phyloP scores from a whole-genome alignment of 2,113 vertebrate genomes.

The Tachycineta bicolor region DNA sequence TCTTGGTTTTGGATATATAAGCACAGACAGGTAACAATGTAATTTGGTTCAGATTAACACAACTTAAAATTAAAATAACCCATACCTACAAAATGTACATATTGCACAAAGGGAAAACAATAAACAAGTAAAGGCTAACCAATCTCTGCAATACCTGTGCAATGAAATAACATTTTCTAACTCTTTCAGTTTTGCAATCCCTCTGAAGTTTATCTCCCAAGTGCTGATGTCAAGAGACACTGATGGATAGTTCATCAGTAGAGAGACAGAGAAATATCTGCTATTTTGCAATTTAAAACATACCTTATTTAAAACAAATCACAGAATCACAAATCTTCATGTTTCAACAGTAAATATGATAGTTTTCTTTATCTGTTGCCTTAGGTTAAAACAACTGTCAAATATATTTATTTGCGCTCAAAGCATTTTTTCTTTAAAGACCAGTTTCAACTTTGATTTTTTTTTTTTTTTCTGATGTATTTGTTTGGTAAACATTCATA shows the following conservation, averaged over 20 bases:
- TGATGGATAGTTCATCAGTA: not conserved
- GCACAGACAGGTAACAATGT: not conserved
- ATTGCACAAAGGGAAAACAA: constrained; percentile 7
- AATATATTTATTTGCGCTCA: not conserved
- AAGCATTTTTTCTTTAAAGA: not conserved
- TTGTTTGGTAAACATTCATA: not conserved
- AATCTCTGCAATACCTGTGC: constrained; percentile 1
- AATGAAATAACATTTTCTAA: not conserved
- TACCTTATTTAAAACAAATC: not conserved
- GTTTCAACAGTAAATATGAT: not conserved
- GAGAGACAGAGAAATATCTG: not conserved
- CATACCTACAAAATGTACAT: not conserved
- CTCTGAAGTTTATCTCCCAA: not conserved
- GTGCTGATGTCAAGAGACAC: not conserved
- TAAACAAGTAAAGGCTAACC: not conserved
- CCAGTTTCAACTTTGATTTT: not conserved
- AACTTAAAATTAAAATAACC: constrained; percentile 50
- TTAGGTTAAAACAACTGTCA: not conserved
- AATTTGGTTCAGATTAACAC: not conserved
- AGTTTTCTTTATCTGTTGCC: not conserved
- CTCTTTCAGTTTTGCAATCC: constrained; percentile 9
- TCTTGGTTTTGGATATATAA: not conserved
- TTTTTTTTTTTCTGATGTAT: not conserved
- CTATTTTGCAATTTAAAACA: constrained; percentile 1
- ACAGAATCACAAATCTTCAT: not conserved